Conservation (phyloP, 2,888 invertebrate species). For the Andrena hattorfiana region DNA sequence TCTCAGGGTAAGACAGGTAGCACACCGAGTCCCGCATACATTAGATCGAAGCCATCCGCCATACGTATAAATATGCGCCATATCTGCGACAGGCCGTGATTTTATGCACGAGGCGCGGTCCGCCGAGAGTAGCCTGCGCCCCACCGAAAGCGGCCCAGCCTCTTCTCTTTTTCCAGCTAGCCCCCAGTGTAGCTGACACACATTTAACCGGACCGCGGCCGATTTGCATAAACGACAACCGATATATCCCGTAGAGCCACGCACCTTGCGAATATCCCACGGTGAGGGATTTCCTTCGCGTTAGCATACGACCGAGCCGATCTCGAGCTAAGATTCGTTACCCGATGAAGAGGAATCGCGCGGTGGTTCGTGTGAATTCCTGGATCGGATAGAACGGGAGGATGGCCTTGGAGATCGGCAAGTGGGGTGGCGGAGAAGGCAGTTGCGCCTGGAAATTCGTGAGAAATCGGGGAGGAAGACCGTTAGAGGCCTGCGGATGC, state of each 20-base stretch:
- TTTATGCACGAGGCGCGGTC: constrained; percentile 39
- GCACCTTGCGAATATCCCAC: constrained; percentile 66
- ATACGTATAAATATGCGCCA: constrained; percentile 25
- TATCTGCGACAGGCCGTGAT: constrained; percentile 32
- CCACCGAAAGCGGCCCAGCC: constrained; percentile 10
- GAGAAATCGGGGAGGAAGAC: constrained; percentile 48
- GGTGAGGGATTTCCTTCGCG: constrained; percentile 49
- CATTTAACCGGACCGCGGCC: constrained; percentile 63
- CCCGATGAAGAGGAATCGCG: constrained; percentile 3
- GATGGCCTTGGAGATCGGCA: constrained; percentile 2
- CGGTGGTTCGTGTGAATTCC: constrained; percentile 36
- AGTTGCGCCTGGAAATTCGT: constrained; percentile 52
- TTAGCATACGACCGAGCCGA: constrained; percentile 12
- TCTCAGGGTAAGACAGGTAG: constrained; percentile 81
- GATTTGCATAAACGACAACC: constrained; percentile 70
- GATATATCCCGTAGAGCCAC: constrained; percentile 46
- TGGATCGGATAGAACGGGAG: constrained; percentile 6
- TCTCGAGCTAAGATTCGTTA: constrained; percentile 13
- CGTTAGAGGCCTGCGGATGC: constrained; percentile 5
- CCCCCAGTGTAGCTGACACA: constrained; percentile 42
- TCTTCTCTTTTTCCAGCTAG: constrained; percentile 26
- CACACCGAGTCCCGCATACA: constrained; percentile 73
- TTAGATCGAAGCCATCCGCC: constrained; percentile 66
- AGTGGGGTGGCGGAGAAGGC: constrained; percentile 17
- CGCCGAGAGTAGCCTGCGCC: not conserved